Evolutionary conservation across 2,797 vertebrate genomes (phyloP), one percentile per base, ranked within the genome.

Genomic region (Mormyrus proboscirostris): DNA sequence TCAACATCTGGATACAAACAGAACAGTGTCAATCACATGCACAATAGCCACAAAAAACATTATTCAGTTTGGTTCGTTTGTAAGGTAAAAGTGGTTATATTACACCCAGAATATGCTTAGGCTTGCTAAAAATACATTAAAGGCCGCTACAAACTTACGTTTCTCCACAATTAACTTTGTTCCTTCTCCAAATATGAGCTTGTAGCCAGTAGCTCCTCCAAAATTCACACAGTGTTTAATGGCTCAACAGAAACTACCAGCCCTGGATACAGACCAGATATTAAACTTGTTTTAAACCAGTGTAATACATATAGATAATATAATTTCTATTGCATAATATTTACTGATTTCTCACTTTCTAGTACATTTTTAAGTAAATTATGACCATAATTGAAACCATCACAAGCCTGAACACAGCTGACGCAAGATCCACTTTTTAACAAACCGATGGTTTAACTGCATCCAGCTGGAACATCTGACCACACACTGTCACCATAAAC

Each of bases 241-340:
- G 49, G 25, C 59, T 87, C 55, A 88, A 2, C 89, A 91, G 89
- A 91, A 79, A 91, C 89, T 19, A 1, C 19, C 79, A 41, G 29
- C 33, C 33, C 4, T 7, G 8, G 19, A 79, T 38, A 79, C 82
- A 85, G 41, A 25, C n/a, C 19, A 51, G 9, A 51, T 8, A 38
- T 79, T 38, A 79, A 44, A 83, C 5, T 73, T 76, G 69, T 6
- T 33, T 33, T 76, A 41, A 16, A 76, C 69, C 69, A 33, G 7
- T 12, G 16, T 41, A 76, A 41, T 59, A 76, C 5, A 76, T 41
- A 65, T 12, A 29, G 29, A 65, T 9, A 65, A 25, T 65, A 29
- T 65, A 29, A 65, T 12, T 25, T 12, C 62, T 29, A 25, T 65
- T 10, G 62, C 25, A 29, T 22, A 29, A 65, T 65, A 29, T 65